Evolutionary conservation across 2,113 vertebrate genomes (phyloP).

Genomic region (Polyodon spathula): DNA sequence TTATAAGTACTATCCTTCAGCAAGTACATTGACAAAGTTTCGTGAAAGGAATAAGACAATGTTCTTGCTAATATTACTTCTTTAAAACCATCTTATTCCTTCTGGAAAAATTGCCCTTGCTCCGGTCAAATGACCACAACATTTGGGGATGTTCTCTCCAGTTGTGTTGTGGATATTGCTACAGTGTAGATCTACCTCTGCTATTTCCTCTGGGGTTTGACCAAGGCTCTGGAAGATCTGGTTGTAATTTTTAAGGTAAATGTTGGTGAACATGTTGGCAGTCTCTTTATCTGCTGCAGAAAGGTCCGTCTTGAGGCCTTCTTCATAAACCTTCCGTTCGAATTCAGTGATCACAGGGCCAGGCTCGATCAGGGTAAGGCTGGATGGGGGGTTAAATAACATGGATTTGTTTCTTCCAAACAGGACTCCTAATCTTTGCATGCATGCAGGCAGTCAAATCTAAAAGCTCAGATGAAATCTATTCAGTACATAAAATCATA

Average conservation of each 20-base stretch:
- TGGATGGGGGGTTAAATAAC: conserved; percentile 4
- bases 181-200: conserved; percentile 38
- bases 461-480: neutral
- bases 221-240: conserved; percentile 59
- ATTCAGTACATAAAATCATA: neutral
- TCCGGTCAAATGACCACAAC: too few species aligned
- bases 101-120: too few species aligned
- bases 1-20: too few species aligned
- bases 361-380: conserved; percentile 60
- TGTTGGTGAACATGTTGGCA: conserved; percentile 49
- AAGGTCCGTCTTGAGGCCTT: conserved; percentile 47
- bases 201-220: conserved; percentile 54
- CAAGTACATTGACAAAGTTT: too few species aligned
- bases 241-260: conserved; percentile 55
- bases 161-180: neutral
- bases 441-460: too few species aligned
- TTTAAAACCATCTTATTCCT: too few species aligned
- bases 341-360: conserved; percentile 63
- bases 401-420: neutral
- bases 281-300: conserved; percentile 48
- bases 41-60: too few species aligned
- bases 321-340: conserved; percentile 58
- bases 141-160: too few species aligned
- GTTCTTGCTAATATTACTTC: too few species aligned
- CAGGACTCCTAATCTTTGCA: too few species aligned